Conservation (phyloP, 2,113 vertebrate species). For the Paracanthobrama guichenoti region DNA sequence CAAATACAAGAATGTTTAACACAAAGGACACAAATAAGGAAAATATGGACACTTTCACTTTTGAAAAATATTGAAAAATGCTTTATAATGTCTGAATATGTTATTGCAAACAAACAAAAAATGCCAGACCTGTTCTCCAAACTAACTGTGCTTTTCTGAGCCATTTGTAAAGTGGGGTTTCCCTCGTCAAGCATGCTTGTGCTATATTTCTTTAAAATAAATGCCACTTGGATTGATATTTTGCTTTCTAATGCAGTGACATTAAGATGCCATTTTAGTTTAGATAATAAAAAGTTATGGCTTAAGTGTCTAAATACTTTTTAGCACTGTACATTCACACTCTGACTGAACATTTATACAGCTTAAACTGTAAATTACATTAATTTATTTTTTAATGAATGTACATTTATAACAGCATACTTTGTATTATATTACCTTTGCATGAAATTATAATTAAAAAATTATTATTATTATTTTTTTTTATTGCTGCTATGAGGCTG, state of each 20-base stretch:
- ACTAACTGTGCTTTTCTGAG: neutral
- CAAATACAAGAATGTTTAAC: conserved; percentile 19
- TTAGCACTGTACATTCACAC: neutral
- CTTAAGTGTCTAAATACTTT: neutral
- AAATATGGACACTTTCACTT: neutral
- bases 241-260: neutral
- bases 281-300: neutral
- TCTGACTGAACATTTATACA: neutral
- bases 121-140: neutral
- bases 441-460: too few species aligned
- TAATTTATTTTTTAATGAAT: neutral
- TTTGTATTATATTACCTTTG: too few species aligned
- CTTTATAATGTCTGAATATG: neutral
- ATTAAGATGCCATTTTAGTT: neutral
- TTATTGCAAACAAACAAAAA: neutral
- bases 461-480: too few species aligned
- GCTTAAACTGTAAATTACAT: neutral
- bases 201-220: neutral
- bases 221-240: neutral
- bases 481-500: too few species aligned
- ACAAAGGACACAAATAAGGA: neutral
- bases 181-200: neutral
- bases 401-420: too few species aligned
- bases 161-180: neutral
- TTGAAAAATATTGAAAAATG: neutral